Conservation (phyloP, 2,797 vertebrate genomes). For the Sciaenops ocellatus region DNA sequence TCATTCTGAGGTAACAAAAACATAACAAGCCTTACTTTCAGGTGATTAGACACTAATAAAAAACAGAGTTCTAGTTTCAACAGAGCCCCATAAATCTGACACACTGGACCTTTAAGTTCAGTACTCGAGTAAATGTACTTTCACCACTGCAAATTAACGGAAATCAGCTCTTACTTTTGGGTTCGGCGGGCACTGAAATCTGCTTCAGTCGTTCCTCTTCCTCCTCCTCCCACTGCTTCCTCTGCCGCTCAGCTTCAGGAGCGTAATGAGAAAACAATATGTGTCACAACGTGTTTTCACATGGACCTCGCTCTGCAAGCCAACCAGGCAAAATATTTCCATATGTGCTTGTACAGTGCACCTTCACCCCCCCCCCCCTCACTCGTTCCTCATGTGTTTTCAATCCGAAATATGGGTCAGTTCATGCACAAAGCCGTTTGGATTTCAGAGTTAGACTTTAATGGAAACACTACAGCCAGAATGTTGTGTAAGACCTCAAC, state of each 20-base stretch:
- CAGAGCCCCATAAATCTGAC: too few species aligned
- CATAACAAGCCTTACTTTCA: background rate
- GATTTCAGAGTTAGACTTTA: background rate
- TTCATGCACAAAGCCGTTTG: background rate
- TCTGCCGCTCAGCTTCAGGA: conserved; percentile 80
- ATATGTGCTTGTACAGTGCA: conserved; percentile 36
- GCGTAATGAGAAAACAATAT: conserved; percentile 53
- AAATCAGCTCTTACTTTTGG: conserved; percentile 79
- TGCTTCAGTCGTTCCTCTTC: conserved; percentile 82
- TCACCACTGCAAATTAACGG: background rate
- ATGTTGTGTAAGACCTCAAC: conserved; percentile 3
- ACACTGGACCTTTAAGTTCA: background rate
- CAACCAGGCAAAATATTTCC: conserved; percentile 46
- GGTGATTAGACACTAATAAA: too few species aligned
- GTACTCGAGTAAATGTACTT: too few species aligned
- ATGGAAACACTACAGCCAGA: background rate
- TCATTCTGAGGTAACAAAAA: too few species aligned
- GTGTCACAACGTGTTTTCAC: conserved; percentile 46
- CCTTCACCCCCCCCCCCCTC: background rate
- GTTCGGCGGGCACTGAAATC: conserved; percentile 62
- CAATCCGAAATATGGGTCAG: conserved; percentile 16
- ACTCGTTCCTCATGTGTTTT: conserved; percentile 15
- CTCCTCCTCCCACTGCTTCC: conserved; percentile 87
- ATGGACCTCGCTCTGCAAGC: conserved; percentile 8
- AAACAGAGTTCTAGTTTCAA: too few species aligned